Evolutionary conservation across 2,113 vertebrate species (phyloP), one percentile per base, ranked within the genome.

Genomic region (Microtus richardsoni): DNA sequence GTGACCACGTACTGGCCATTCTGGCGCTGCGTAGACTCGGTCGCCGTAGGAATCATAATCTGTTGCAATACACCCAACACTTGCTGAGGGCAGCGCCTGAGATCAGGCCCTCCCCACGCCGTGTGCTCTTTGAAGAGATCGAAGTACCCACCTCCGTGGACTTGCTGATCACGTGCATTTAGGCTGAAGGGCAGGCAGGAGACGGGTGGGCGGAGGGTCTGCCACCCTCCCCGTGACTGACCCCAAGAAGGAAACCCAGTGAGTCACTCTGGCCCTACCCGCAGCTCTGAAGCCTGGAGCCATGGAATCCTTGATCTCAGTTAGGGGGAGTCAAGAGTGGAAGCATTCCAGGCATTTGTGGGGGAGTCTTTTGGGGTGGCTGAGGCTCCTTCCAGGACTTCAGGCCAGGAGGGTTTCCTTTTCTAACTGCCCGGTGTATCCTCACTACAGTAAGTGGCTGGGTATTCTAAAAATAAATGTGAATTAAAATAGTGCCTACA

Each of bases 1-100:
- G 39, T 1, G 89, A 96, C 19, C 97, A 98, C 4, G 36, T 98
- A 33, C 85, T 93, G 89, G 97, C 97, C 89, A 91, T 98, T 2
- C 91, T 98, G 83, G 93, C 95, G 0, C 88, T 98, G 44, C 95
- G 97, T 30, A 86, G 95, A 3, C 95, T 98, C 85, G 97, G 97
- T 39, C 79, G 30, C 74, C 78, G 39, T 0, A 74, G 88, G 73
- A 98, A 98, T 82, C 95, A 89, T 39, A n/a, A 3, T 12, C 95
- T 98, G 21, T 3, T 98, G 92, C 95, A 44, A 26, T 96, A 44
- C 0, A 47, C 95, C 2, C 95, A 93, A 86, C 22, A 33, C 68
- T 79, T 97, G 92, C 86, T 97, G 91, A 70, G 58, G 39, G 54
- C 70, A 0, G 28, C 0, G 0, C 62, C 74, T 13, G 7, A 49